Evolutionary conservation across 2,797 vertebrate genomes (phyloP), one percentile per base, ranked within the genome.

Genomic region (Momotus momota): DNA sequence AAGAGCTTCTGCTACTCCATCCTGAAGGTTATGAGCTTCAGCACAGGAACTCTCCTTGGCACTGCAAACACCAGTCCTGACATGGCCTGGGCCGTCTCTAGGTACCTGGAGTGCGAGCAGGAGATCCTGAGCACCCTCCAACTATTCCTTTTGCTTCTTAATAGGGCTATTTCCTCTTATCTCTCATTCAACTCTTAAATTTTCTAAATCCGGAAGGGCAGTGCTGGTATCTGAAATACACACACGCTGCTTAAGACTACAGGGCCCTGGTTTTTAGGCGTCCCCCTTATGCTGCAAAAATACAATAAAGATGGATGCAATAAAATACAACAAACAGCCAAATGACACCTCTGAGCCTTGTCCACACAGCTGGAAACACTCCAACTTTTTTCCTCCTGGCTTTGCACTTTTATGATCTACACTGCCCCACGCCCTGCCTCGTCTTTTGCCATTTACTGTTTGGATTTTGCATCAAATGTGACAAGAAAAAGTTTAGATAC

Each of bases 41-140:
- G 38, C 87, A 31, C 22, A 0, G 0, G n/a, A 45, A 12, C 40
- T 61, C 29, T 26, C 0, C 0, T 1, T 45, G 64, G 55, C 35
- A 12, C 4, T 14, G 54, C 10, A 58, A 86, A 57, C 31, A 3
- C 7, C 16, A 0, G 57, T 46, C 38, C 46, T 17, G 43, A 26
- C 49, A 35, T 0, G 1, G 11, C 2, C 0, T 0, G 10, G 4
- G 20, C 51, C 33, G 41, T 77, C 11, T 3, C 5, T 0, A 8
- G 51, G 25, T 12, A 33, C 54, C 54, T 57, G 7, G 20, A 73
- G 6, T 4, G 51, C 35, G 2, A 27, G 72, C 52, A 61, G 38
- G 43, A 69, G 43, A 61, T 40, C 23, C 64, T 21, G 22, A 77
- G 72, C 83, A 38, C 35, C n/a, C 61, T 40, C 64, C 72, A 23